A percentile compares a stretch with the other conserved stretches of the same genome.
phyloP scores from a whole-genome alignment of 2,888 invertebrate genomes.

The Willowsia nigromaculata region DNA sequence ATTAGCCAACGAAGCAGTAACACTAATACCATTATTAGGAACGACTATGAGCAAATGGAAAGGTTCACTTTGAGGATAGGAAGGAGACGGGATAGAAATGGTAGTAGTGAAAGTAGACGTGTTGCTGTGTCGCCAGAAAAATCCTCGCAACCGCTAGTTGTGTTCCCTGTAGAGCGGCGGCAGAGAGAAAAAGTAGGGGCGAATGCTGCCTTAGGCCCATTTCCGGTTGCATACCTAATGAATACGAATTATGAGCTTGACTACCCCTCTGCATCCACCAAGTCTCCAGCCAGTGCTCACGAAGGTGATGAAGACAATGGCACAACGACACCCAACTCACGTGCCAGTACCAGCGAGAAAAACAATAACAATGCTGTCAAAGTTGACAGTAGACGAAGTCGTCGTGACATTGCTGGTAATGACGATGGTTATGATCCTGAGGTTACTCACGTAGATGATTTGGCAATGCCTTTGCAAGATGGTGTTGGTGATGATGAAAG shows the following conservation, averaged over 20 bases:
- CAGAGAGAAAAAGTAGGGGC: background rate
- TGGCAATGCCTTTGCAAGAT: background rate
- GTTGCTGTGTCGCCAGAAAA: background rate
- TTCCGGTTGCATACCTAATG: conserved; percentile 51
- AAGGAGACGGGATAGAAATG: background rate
- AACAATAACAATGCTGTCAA: background rate
- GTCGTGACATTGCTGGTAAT: background rate
- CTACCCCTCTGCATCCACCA: background rate
- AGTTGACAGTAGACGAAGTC: no score
- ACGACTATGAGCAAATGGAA: background rate
- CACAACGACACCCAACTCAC: background rate
- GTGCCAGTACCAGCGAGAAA: background rate
- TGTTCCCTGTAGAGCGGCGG: background rate
- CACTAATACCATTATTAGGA: background rate
- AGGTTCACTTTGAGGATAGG: background rate
- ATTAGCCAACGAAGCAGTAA: background rate
- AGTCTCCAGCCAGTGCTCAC: background rate
- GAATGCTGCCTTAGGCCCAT: conserved; percentile 7
- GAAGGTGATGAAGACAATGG: background rate
- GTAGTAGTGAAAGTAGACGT: background rate
- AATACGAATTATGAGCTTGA: conserved; percentile 32
- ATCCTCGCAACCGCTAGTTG: background rate
- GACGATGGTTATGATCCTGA: background rate
- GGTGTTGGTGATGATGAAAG: background rate
- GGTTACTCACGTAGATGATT: background rate